phyloP scores from a whole-genome alignment of 92 coral and sea anemone genomes.

The Palythoa caribaeorum region DNA sequence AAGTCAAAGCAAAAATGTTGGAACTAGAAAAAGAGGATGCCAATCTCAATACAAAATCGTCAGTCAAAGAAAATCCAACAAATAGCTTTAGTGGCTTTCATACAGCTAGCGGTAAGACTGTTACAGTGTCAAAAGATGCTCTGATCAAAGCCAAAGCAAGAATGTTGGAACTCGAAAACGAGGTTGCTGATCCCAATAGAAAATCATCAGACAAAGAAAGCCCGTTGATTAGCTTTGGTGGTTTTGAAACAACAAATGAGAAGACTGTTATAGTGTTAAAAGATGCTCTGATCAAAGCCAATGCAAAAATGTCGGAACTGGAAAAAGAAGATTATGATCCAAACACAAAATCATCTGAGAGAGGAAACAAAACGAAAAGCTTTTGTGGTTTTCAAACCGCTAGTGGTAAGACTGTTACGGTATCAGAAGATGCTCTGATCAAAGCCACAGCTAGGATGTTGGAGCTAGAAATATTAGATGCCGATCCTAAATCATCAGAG shows the following conservation, averaged over 20 bases:
- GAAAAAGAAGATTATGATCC: conserved; percentile 6
- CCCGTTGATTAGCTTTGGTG: background rate
- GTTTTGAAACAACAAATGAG: conserved; percentile 38
- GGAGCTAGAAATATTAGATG: background rate
- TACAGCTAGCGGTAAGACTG: background rate
- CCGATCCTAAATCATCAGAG: background rate
- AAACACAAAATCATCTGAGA: background rate
- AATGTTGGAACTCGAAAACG: conserved; percentile 1
- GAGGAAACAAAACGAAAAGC: background rate
- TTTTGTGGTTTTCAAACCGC: conserved; percentile 61
- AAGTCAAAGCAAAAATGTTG: conserved; percentile 53
- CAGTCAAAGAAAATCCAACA: background rate
- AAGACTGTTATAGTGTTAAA: background rate
- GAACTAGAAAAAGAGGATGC: conserved; percentile 1
- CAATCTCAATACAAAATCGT: background rate
- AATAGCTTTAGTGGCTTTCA: conserved; percentile 6
- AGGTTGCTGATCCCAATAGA: background rate
- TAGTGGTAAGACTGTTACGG: conserved; percentile 60
- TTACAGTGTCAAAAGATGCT: background rate
- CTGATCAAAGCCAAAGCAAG: background rate
- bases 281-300: background rate
- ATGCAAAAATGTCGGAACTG: background rate
- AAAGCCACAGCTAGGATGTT: conserved; percentile 46
- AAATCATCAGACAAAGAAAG: background rate
- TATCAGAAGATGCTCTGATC: conserved; percentile 56